Evolutionary conservation across 2,797 vertebrate genomes (phyloP).

Genomic region (Mormyrus hasselquistii): DNA sequence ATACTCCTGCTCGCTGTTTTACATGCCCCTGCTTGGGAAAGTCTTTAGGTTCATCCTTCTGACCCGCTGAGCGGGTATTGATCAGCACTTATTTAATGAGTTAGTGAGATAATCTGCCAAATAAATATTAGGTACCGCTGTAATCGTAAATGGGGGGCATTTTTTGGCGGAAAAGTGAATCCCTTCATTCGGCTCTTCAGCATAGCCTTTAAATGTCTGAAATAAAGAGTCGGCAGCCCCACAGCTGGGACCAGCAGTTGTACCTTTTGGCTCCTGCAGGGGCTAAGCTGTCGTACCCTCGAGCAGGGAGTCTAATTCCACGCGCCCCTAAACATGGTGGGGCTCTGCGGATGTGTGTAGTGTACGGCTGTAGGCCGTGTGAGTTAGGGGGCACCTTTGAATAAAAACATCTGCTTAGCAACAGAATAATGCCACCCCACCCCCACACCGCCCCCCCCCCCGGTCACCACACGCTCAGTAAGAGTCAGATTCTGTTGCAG

Average conservation of each 20-base stretch:
- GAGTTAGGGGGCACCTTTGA: neutral
- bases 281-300: neutral
- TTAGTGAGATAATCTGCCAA: neutral
- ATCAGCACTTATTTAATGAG: neutral
- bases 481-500: neutral
- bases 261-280: neutral
- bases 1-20: neutral
- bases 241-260: neutral
- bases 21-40: neutral
- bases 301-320: neutral
- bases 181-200: neutral
- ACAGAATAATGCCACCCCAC: neutral
- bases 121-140: neutral
- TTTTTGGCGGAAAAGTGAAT: neutral
- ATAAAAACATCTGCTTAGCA: conserved; percentile 8
- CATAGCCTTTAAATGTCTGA: neutral
- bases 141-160: neutral
- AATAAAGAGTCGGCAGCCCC: neutral
- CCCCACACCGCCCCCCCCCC: neutral
- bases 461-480: neutral
- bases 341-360: neutral
- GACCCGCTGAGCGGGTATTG: neutral
- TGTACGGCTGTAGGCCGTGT: neutral
- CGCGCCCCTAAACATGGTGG: neutral
- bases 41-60: neutral